Evolutionary conservation across 1,140 invertebrate species (phyloP).

Genomic region (fruit fly (Drosophila melanogaster)): DNA sequence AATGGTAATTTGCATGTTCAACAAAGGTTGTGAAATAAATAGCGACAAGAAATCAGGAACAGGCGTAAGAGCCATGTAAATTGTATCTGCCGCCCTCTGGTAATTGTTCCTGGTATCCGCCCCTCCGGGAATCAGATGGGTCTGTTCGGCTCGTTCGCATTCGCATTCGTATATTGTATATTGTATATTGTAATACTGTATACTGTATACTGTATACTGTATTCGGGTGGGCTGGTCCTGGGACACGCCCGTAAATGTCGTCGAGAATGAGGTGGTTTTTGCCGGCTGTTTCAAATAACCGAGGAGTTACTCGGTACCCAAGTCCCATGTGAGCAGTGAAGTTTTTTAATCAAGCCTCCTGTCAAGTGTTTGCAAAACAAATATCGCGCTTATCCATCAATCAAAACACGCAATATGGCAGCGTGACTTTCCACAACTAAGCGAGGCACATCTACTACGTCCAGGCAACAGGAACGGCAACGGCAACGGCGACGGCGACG

Average conservation of each 20-base stretch:
- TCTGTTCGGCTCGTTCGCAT: too few relatives aligned
- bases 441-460: conserved; percentile 5
- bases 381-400: conserved; percentile 83
- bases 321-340: conserved; percentile 84
- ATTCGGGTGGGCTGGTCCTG: conserved; percentile 11
- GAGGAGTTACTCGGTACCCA: neutral
- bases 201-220: too few relatives aligned
- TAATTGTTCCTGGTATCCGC: conserved; percentile 58
- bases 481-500: too few relatives aligned
- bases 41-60: conserved; percentile 78
- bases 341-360: conserved; percentile 84
- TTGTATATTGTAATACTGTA: neutral
- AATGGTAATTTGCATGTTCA: conserved; percentile 76
- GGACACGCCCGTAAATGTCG: conserved; percentile 71
- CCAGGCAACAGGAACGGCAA: too few relatives aligned
- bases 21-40: conserved; percentile 72
- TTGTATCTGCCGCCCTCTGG: conserved; percentile 57
- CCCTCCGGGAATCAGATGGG: conserved; percentile 5
- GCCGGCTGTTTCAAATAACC: neutral
- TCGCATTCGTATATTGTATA: too few relatives aligned
- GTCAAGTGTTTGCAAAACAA: conserved; percentile 84
- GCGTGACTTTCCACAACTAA: conserved; percentile 79
- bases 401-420: conserved; percentile 83
- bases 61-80: conserved; percentile 57
- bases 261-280: conserved; percentile 23